Base-by-base conservation (phyloP, 30 jellyfish, hydroid and myxozoan genomes). In the Aurelia sp. region DNA sequence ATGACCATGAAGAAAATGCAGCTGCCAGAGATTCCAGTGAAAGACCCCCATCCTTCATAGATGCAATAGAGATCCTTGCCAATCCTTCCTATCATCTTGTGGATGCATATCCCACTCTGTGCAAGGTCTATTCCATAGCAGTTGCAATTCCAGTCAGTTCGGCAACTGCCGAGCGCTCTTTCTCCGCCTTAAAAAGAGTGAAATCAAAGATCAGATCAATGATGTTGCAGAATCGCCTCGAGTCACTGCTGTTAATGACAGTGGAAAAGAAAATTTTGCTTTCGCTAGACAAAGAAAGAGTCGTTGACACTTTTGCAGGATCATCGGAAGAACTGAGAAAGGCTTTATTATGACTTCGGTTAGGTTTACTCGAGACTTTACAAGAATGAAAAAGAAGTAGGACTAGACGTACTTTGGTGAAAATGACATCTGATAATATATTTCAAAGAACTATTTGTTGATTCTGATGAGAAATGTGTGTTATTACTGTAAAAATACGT, bases 141-240 rank as follows among this genome's bases (percentile, higher is more conserved):
- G 86, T 74, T 53, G 86, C 86, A 50, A 74, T 74, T 71, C 82
- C 82, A 71, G 82, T 71, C 82, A 71, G 82, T 71, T 37, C 82
- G 16, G 82, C 82, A 71, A 74, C 86, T 74, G 86, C 86, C 22
- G 78, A 74, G 86, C 78, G 73, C 74, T 74, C 74, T 52, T 74
- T 74, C 86, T 74, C 86, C 53, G 74, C 86, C 52, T 53, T 74
- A 52, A 48, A 74, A 74, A 74, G 86, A 20, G 78, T 74, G 58
- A 74, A 74, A 18, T 48, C 73, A 50, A 57, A 74, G 53, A 74
- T 74, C 57, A 19, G 86, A 20, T 74, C 74, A 33, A 74, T 74
- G 86, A 74, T 74, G 86, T 59, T 74, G 58, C 86, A 74, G 86
- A 19, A 52, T 74, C 86, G 74, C 74, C 76, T 74, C 17, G 86